Base-by-base conservation (phyloP, 2,888 invertebrate species). In the Drosophila picticornis region DNA sequence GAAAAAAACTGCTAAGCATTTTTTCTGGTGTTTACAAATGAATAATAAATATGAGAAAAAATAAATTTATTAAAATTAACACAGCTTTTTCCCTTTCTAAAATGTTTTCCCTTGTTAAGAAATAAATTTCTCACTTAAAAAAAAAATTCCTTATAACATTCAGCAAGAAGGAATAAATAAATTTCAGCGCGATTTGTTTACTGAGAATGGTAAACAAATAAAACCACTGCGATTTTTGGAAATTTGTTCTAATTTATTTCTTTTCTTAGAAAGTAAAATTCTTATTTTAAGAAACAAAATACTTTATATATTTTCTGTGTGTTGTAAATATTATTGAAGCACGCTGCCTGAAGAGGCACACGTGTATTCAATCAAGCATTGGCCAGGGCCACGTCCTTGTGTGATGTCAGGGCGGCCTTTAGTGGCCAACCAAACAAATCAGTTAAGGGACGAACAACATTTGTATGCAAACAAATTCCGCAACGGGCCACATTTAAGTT, bases 401-500 rank as follows among this genome's bases (percentile, higher is more conserved):
- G 70, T 88, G 88, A 84, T 84, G 84, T 84, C 85, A 88, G 72
- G 77, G 77, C 67, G 58, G 88, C 88, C 83, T 87, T 88, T 77
- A 84, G 84, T 82, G 82, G 75, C 76, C 83, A 83, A 19, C 46
- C 46, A 38, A n/a, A 69, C 58, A 78, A 88, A 88, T 80, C 86
- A 80, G 80, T 65, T 68, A 63, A 55, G 62, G 58, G 58, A 52
- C 65, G 19, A 72, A 56, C 74, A 77, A 66, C 73, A 64, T 63
- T 72, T 72, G 38, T 13, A 66, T 72, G 84, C 81, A 83, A 78
- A 81, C 81, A 83, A 77, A 70, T 38, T 50, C 31, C 34, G 13
- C 38, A 61, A 53, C 25, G 50, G 43, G 52, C 52, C 46, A 31
- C 65, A 65, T n/a, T 40, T 46, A 16, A 31, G 29, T 31, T 46